Conservation (phyloP, 2,888 invertebrate species). For the Axea sp. region DNA sequence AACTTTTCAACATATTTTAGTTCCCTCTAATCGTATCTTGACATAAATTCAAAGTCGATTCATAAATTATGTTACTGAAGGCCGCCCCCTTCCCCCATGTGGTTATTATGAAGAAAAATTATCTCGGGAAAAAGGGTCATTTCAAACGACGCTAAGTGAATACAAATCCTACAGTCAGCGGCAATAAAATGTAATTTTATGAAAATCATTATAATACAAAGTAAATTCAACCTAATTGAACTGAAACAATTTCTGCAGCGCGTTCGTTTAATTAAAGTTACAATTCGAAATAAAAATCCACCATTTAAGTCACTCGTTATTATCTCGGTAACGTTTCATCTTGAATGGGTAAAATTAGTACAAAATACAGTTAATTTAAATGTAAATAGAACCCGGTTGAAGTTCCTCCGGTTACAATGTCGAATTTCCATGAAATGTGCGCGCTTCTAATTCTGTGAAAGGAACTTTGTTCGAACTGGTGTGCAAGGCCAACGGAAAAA, state of each 20-base stretch:
- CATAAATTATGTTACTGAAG: slow-evolving; percentile 26
- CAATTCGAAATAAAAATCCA: too few relatives aligned
- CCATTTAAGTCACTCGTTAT: too few relatives aligned
- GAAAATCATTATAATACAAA: too few relatives aligned
- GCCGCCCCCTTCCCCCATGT: not conserved
- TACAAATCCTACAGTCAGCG: not conserved
- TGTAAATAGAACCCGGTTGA: slow-evolving; percentile 44
- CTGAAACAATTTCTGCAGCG: too few relatives aligned
- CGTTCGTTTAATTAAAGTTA: too few relatives aligned
- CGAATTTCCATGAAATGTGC: slow-evolving; percentile 35
- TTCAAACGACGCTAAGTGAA: too few relatives aligned
- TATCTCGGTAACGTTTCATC: slow-evolving; percentile 8
- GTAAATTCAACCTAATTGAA: slow-evolving; percentile 5
- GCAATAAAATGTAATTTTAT: slow-evolving; percentile 24
- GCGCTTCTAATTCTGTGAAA: slow-evolving; percentile 35
- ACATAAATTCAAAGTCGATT: slow-evolving; percentile 23
- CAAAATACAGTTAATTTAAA: slow-evolving; percentile 48
- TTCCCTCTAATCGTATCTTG: slow-evolving; percentile 2
- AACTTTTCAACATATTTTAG: slow-evolving; percentile 10
- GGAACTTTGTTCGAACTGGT: too few relatives aligned
- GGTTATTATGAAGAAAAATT: slow-evolving; percentile 22
- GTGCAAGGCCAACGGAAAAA: too few relatives aligned
- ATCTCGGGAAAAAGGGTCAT: slow-evolving; percentile 7
- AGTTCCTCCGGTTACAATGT: slow-evolving; percentile 37
- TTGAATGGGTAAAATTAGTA: slow-evolving; percentile 21